Conservation (phyloP, 2,888 invertebrate species). For the Stenichneumon culpator region DNA sequence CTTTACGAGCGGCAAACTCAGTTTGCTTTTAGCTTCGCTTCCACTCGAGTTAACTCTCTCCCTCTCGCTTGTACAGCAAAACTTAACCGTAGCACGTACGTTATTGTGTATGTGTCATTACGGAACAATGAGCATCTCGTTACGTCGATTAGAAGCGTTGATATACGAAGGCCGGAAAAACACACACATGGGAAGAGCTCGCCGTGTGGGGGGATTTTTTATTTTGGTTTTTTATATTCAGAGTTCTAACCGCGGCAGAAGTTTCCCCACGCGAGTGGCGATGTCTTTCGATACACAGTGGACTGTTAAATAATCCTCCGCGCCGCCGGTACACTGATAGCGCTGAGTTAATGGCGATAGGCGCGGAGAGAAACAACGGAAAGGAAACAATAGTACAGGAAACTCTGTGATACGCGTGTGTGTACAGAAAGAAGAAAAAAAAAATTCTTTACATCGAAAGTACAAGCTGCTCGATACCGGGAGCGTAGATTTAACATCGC, state of each 20-base stretch:
- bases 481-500: not conserved
- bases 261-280: not conserved
- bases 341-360: not conserved
- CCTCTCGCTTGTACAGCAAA: not conserved
- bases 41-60: slow-evolving; percentile 8
- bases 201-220: not conserved
- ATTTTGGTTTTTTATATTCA: not conserved
- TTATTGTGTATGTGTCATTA: slow-evolving; percentile 45
- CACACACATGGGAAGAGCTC: not conserved
- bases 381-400: slow-evolving; percentile 11
- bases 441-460: not conserved
- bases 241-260: not conserved
- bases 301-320: not conserved
- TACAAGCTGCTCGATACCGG: not conserved
- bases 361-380: not conserved
- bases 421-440: not conserved
- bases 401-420: not conserved
- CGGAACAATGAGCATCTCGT: slow-evolving; percentile 64
- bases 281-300: not conserved
- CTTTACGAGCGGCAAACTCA: slow-evolving; percentile 49
- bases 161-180: slow-evolving; percentile 40
- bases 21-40: not conserved
- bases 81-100: slow-evolving; percentile 10
- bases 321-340: not conserved
- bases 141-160: slow-evolving; percentile 56